phyloP scores from a whole-genome alignment of 1,140 invertebrate species.

The Pentalonia nigronervosa region DNA sequence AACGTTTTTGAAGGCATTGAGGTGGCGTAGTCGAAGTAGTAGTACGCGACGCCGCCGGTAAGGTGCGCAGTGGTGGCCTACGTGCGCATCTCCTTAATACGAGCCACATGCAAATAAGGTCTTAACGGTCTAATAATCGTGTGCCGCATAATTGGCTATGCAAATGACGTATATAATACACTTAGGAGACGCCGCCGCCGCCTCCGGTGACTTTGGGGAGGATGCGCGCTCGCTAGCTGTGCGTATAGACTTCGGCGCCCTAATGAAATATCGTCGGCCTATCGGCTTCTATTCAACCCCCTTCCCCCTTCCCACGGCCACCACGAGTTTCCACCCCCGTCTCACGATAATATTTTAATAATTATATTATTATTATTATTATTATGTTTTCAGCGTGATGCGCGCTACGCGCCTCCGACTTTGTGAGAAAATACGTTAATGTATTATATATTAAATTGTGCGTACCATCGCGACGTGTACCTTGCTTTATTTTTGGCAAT shows the following conservation, averaged over 20 bases:
- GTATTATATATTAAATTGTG: background rate
- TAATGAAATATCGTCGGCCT: constrained; percentile 2
- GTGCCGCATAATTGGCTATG: constrained; percentile 44
- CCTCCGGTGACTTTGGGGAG: background rate
- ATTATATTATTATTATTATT: too few relatives aligned
- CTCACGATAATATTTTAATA: too few relatives aligned
- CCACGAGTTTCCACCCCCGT: background rate
- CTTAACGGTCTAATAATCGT: constrained; percentile 55
- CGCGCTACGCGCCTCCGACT: background rate
- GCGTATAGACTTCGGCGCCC: background rate
- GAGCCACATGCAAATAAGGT: constrained; percentile 52
- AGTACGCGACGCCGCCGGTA: background rate
- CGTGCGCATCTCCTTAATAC: constrained; percentile 49
- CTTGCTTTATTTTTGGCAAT: background rate
- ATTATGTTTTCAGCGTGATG: background rate
- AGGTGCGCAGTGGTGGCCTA: background rate
- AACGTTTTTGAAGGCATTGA: background rate
- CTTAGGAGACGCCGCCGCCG: background rate
- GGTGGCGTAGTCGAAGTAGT: too few relatives aligned
- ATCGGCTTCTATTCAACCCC: background rate
- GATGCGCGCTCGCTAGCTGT: background rate
- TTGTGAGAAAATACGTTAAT: background rate
- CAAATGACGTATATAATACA: constrained; percentile 48
- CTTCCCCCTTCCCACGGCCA: too few relatives aligned
- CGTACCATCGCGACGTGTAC: background rate